Percentiles rank a stretch among this genome's conserved stretches.
phyloP scores from a whole-genome alignment of 2,888 invertebrate genomes.

The Acanthosoma haemorrhoidale region DNA sequence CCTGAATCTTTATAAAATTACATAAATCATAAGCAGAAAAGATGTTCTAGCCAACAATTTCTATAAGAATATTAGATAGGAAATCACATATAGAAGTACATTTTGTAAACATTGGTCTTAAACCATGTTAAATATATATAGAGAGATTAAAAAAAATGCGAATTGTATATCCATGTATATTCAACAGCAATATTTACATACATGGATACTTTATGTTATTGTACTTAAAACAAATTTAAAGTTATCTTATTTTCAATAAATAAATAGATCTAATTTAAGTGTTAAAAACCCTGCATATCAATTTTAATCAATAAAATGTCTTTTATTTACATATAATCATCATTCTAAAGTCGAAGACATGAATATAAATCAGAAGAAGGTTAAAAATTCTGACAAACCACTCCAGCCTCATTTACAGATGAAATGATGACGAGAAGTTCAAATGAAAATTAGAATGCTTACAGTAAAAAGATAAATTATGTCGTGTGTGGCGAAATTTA shows the following conservation, averaged over 20 bases:
- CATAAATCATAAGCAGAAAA: neutral
- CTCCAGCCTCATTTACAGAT: neutral
- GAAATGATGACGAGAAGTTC: neutral
- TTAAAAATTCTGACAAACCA: neutral
- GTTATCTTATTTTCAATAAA: neutral
- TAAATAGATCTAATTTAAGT: neutral
- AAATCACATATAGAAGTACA: constrained; percentile 4
- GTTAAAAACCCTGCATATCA: constrained; percentile 22
- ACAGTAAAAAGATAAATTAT: neutral
- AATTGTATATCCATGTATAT: too few relatives aligned
- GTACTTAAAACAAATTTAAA: too few relatives aligned
- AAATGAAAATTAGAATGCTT: constrained; percentile 4
- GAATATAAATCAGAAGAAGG: constrained; percentile 1
- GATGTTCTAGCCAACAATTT: neutral
- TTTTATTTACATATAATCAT: constrained; percentile 1
- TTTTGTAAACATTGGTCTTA: neutral
- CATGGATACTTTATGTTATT: neutral
- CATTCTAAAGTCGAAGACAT: constrained; percentile 18
- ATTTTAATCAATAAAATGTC: constrained; percentile 15
- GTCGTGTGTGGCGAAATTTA: neutral
- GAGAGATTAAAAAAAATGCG: too few relatives aligned
- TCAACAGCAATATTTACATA: neutral
- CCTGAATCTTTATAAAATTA: neutral
- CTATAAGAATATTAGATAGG: constrained; percentile 1
- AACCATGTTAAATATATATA: too few relatives aligned